Conservation (phyloP, 2,797 vertebrate genomes). For the Coendou prehensilis region DNA sequence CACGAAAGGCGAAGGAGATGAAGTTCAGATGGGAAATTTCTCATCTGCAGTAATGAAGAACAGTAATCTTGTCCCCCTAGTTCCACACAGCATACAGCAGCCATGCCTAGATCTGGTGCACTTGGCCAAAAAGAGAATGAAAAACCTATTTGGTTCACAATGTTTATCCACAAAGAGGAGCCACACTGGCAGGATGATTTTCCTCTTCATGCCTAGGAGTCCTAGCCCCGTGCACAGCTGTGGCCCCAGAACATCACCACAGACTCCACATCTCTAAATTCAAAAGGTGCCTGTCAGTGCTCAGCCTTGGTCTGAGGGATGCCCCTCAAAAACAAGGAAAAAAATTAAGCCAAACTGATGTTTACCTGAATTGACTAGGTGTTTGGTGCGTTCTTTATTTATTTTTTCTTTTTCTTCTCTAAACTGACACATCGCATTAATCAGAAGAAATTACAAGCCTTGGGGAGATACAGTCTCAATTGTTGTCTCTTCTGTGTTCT, state of each 20-base stretch:
- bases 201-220: neutral
- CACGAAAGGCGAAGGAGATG: neutral
- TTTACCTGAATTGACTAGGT: conserved; percentile 60
- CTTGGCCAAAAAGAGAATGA: neutral
- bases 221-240: neutral
- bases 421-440: conserved; percentile 54
- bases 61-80: fast-evolving
- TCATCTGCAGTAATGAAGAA: fast-evolving
- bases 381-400: neutral
- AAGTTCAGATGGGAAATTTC: neutral
- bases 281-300: conserved; percentile 16
- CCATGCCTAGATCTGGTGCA: neutral
- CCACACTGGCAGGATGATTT: neutral
- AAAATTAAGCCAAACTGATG: conserved; percentile 3
- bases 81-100: neutral
- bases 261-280: neutral
- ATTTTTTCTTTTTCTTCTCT: conserved; percentile 7
- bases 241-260: neutral
- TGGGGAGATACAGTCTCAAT: conserved; percentile 14
- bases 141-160: neutral
- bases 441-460: conserved; percentile 49
- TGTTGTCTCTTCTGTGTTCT: neutral
- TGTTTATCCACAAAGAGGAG: neutral
- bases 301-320: neutral
- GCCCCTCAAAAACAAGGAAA: neutral